A percentile compares a stretch with the other conserved stretches of the same genome.
phyloP scores from a whole-genome alignment of 2,888 invertebrate species.

The Perdita meconis region DNA sequence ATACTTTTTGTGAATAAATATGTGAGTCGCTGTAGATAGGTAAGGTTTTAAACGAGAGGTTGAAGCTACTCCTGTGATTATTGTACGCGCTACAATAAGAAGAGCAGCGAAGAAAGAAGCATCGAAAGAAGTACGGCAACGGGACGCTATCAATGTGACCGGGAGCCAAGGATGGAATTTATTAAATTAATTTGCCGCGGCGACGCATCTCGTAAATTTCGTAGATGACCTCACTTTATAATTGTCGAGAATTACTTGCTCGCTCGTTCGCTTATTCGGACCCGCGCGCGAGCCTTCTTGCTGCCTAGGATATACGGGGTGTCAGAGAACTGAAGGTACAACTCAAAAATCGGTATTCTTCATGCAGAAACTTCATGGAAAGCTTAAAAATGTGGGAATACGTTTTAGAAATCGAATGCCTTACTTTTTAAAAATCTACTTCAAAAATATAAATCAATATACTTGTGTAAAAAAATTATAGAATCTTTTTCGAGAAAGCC shows the following conservation, averaged over 20 bases:
- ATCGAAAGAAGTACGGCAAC: conserved; percentile 50
- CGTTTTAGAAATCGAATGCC: too few species aligned
- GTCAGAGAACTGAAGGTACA: too few species aligned
- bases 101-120: background rate
- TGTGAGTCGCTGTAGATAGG: too few species aligned
- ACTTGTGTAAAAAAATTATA: too few species aligned
- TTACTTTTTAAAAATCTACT: too few species aligned
- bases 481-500: too few species aligned
- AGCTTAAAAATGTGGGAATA: too few species aligned
- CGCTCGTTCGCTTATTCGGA: conserved; percentile 46
- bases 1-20: background rate
- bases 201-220: conserved; percentile 83
- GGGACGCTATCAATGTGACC: conserved; percentile 63
- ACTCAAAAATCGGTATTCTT: too few species aligned
- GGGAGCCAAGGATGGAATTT: conserved; percentile 80
- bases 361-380: too few species aligned
- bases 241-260: conserved; percentile 81
- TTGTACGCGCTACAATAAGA: conserved; percentile 5
- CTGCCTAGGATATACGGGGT: conserved; percentile 31
- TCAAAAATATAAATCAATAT: too few species aligned
- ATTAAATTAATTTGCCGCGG: conserved; percentile 84
- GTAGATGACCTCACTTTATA: conserved; percentile 84
- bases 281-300: conserved; percentile 53
- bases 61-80: conserved; percentile 29
- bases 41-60: conserved; percentile 8